Percentiles rank a stretch among this genome's conserved stretches.
These are phyloP conservation scores for Gastracanthus pulcherrimus DNA, from an alignment of 2,888 invertebrate species.

Conservation along the genomic window DNA sequence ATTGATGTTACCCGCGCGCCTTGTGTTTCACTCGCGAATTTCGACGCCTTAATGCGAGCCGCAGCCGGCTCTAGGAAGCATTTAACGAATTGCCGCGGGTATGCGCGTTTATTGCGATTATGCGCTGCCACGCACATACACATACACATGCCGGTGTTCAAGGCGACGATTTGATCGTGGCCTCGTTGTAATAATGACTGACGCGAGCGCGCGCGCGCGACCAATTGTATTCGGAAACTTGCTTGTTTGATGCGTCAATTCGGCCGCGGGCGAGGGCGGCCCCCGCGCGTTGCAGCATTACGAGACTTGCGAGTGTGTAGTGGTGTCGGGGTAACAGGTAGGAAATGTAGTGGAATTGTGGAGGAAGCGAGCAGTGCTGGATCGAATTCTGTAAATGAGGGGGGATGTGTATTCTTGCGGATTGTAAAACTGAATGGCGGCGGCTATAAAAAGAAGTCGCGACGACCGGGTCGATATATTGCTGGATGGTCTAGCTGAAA, in stretches of 20 bases:
- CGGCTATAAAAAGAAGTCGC: no score
- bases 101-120: constrained; percentile 16
- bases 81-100: constrained; percentile 5
- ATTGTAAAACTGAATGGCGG: no score
- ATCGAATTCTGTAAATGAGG: no score
- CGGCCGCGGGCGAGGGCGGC: not conserved
- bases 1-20: not conserved
- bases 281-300: not conserved
- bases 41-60: not conserved
- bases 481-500: no score
- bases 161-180: constrained; percentile 46
- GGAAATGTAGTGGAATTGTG: not conserved
- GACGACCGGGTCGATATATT: no score
- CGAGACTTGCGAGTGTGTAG: not conserved
- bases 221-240: constrained; percentile 48
- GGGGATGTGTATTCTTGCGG: no score
- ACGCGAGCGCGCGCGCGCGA: no score
- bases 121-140: not conserved
- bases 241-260: constrained; percentile 36
- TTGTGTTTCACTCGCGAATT: constrained; percentile 18
- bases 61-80: not conserved
- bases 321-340: not conserved
- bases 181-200: constrained; percentile 43
- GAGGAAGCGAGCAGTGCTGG: not conserved
- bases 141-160: not conserved